These are phyloP conservation scores for Myocastor coypus DNA, from an alignment of 2,113 vertebrate species.

Conservation along the genomic window DNA sequence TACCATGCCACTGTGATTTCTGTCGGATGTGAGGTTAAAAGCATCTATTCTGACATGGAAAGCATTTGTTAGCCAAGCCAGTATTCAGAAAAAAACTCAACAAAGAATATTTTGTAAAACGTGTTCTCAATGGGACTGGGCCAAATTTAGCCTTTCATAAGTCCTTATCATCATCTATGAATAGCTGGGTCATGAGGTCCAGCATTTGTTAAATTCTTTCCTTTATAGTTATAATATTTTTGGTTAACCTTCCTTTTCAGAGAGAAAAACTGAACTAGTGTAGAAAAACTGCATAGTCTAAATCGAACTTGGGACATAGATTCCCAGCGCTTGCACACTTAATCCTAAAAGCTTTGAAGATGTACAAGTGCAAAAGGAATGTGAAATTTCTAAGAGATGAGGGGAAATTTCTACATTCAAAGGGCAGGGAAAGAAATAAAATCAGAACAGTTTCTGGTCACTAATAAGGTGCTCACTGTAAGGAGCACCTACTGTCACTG, in stretches of 20 bases:
- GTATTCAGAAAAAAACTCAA: constrained; percentile 17
- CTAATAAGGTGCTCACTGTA: neutral
- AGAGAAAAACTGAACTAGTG: constrained; percentile 25
- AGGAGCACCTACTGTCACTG: neutral
- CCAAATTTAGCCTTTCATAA: constrained; percentile 4
- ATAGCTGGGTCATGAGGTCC: neutral
- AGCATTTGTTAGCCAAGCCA: neutral
- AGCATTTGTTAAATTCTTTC: constrained; percentile 15
- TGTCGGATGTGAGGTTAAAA: neutral
- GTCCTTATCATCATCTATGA: constrained; percentile 8
- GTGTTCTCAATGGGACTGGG: neutral
- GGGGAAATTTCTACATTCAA: neutral
- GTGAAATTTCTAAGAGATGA: neutral
- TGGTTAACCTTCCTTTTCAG: neutral
- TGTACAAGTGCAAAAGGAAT: neutral
- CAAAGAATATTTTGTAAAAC: neutral
- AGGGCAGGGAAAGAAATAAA: neutral
- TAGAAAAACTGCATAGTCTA: neutral
- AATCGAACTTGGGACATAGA: neutral
- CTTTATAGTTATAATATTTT: constrained; percentile 18
- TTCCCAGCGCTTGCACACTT: neutral
- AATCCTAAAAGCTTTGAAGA: neutral
- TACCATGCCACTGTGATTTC: neutral
- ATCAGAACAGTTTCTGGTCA: neutral
- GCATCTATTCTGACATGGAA: constrained; percentile 6